phyloP scores from a whole-genome alignment of 2,888 invertebrate species.

The Carcina quercana region DNA sequence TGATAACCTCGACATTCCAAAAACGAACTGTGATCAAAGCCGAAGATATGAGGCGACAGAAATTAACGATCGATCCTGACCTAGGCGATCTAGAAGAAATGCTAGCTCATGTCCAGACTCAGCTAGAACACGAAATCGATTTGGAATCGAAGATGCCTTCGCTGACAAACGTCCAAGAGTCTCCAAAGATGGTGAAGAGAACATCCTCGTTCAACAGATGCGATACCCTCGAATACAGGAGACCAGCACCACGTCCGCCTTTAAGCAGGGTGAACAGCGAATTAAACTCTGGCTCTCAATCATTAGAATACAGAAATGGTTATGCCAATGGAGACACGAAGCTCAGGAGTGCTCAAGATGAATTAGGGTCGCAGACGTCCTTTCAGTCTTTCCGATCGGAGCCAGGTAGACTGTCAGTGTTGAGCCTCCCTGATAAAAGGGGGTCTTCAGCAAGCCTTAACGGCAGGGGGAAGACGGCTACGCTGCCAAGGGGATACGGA shows the following conservation, averaged over 20 bases:
- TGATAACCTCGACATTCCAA: constrained; percentile 12
- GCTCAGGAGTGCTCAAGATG: constrained; percentile 49
- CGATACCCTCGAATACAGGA: constrained; percentile 40
- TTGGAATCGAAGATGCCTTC: constrained; percentile 53
- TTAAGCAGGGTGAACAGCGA: constrained; percentile 31
- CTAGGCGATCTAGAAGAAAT: constrained; percentile 65
- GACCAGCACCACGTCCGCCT: constrained; percentile 37
- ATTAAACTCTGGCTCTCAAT: constrained; percentile 24
- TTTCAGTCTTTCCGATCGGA: constrained; percentile 60
- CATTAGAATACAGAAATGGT: constrained; percentile 22
- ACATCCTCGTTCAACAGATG: constrained; percentile 40
- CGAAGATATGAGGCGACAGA: constrained; percentile 47
- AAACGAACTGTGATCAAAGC: no score
- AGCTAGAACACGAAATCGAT: constrained; percentile 63
- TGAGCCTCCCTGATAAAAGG: constrained; percentile 51
- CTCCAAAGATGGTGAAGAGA: constrained; percentile 49
- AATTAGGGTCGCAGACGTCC: constrained; percentile 45
- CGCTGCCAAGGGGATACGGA: constrained; percentile 57
- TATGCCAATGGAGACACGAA: constrained; percentile 28
- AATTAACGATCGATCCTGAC: constrained; percentile 57
- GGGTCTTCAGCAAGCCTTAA: constrained; percentile 40
- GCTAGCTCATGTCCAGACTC: constrained; percentile 63
- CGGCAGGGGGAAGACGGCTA: constrained; percentile 49
- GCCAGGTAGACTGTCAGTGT: constrained; percentile 45
- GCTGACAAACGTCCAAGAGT: constrained; percentile 49